Percentiles rank a stretch among this genome's conserved stretches.
Evolutionary conservation across 2,797 vertebrate species (phyloP).

Genomic region (Myoxocephalus aenaeus): DNA sequence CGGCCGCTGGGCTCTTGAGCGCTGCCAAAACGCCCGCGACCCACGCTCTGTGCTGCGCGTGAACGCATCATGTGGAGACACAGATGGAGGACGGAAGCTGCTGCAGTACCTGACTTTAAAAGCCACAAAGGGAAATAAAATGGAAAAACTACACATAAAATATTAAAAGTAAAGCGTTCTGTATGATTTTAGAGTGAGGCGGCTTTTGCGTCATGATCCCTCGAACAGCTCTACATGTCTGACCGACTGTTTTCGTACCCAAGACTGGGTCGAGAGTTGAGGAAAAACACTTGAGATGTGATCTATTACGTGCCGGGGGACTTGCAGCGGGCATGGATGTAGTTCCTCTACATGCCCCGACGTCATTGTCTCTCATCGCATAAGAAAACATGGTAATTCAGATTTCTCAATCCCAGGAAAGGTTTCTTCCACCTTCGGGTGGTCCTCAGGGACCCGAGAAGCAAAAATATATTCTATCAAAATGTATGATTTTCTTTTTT

Average conservation of each 20-base stretch:
- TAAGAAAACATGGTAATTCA: slow-evolving; percentile 17
- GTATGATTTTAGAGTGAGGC: background rate
- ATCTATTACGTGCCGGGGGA: slow-evolving; percentile 14
- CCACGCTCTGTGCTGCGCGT: background rate
- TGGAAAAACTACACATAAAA: background rate
- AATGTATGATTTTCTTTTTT: background rate
- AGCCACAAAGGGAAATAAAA: too few relatives aligned
- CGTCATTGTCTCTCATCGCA: slow-evolving; percentile 1
- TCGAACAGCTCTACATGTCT: background rate
- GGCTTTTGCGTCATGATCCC: background rate
- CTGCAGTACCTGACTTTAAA: background rate
- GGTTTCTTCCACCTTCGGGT: background rate
- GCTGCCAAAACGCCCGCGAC: background rate
- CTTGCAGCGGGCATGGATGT: slow-evolving; percentile 18
- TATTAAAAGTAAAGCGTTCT: background rate
- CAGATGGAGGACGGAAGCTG: too few relatives aligned
- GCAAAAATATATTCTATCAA: background rate
- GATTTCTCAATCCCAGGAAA: slow-evolving; percentile 12
- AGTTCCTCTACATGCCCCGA: background rate
- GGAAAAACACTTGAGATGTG: background rate
- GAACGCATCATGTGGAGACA: background rate
- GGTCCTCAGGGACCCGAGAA: slow-evolving; percentile 8
- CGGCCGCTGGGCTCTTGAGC: too few relatives aligned
- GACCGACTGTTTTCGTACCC: background rate
- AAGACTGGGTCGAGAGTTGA: background rate